Evolutionary conservation across 1,140 invertebrate genomes (phyloP), one percentile per base, ranked within the genome.

Genomic region (Drosophila pallidifrons): DNA sequence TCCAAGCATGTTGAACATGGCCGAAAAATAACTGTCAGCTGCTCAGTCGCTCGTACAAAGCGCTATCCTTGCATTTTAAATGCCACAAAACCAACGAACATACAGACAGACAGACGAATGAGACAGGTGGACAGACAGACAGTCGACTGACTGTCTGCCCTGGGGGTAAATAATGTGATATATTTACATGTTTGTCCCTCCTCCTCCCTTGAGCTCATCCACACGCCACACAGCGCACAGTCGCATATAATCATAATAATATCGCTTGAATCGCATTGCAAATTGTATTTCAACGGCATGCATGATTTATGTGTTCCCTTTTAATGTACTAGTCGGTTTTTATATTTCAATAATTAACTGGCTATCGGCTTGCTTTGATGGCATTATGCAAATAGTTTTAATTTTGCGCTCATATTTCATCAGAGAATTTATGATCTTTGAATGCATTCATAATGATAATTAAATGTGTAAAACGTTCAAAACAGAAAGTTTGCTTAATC

Each of bases 1-100:
- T 61, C 59, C 59, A 61, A 49, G 60, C 60, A 55, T 52, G 32
- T 1, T 41, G 32, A 20, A 41, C 35, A 41, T 61, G 66, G 38
- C 57, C 55, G 35, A 43, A 65, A 52, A 51, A 45, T 35, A 16
- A 71, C 72, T 80, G 79, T 87, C 83, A 87, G 83, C 65, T 71
- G 75, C 75, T 72, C 75, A 82, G 65, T 79, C 60, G 76, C 41
- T 58, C 54, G 77, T 61, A 61, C 67, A 83, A 87, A 87, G 70
- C 85, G 85, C 83, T 80, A 74, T 60, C 47, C 45, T 81, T 89
- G 83, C 83, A 89, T 83, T 83, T 89, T 83, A 75, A 88, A 88
- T 89, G 71, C 67, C 81, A 41, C 41, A 10, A 55, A 55, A 77
- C 73, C 70, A 68, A 74, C 71, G 54, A 68, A 68, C 78, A 15